Base-by-base conservation (phyloP, 2,797 vertebrate genomes). In the Antennarius maculatus region DNA sequence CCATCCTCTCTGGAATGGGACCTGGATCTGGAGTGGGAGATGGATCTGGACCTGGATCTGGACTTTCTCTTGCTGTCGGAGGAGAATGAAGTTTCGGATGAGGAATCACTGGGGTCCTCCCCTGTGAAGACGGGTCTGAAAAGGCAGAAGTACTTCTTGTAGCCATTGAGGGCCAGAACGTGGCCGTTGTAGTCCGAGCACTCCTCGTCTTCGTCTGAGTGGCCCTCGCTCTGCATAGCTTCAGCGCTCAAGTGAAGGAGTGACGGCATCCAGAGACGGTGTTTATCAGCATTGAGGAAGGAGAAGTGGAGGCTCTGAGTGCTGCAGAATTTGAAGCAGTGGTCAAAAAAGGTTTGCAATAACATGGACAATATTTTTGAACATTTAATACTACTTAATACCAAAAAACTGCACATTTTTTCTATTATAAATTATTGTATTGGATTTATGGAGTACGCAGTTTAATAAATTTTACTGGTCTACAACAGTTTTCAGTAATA, bases 91-190 rank as follows among this genome's bases (percentile, higher is more conserved):
- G 83, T 37, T 7, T 93, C 94, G 0, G 94, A 94, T 0, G 85
- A 72, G 1, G 86, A 81, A 29, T 88, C 81, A 4, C 64, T 77
- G 17, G 84, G 79, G 17, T 92, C 86, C 5, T 92, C 90, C 6
- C 92, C 90, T 0, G 86, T 91, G 77, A 92, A 91, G 63, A 91
- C 89, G 0, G 97, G 97, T 79, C 94, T 94, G 71, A 98, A 99
- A 67, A 96, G 94, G 85, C 96, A 98, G 86, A 98, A 96, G 91
- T 98, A 99, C 37, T 96, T 97, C 89, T 96, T 97, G 93, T 98
- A 92, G 69, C 97, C 97, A 0, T 98, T 99, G 27, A 99, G 93
- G 18, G 97, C 97, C 87, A 99, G 89, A 7, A 98, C 96, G 0
- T 96, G 94, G 50, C 96, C 97, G 0, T 93, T 92, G 89, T 95